Evolutionary conservation across 1,140 invertebrate species (phyloP), one percentile per base, ranked within the genome.

Genomic region (Drosophila pallidifrons): DNA sequence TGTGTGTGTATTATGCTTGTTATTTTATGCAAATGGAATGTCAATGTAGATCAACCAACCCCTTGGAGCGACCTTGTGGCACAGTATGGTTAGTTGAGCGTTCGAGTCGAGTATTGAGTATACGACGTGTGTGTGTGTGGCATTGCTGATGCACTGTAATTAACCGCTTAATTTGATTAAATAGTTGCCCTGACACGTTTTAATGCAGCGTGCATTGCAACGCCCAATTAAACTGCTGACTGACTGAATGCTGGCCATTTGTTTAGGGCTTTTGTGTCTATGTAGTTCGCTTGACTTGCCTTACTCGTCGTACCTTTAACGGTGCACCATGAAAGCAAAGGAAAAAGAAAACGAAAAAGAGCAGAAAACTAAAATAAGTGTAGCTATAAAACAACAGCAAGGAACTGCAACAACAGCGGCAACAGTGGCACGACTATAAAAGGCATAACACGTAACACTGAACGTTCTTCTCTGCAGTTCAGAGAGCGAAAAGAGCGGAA

Each of bases 131-230:
- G 63, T 59, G 69, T 16, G 32, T 32, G 32, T 32, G 32, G 20
- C 63, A 49, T 54, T 35, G 64, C 73, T 41, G 45, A 55, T 65
- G 60, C 59, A 61, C 49, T 57, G 65, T 80, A 87, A 88, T 88
- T 88, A 87, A 88, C 76, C 79, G 80, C 77, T 80, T 77, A 88
- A 88, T 68, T 72, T 83, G 80, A 83, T 88, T 74, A 80, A 70
- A 59, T 75, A 43, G 54, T 65, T 65, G 70, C n/a, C 30, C 15
- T 55, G 52, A 38, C 43, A 38, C 59, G 57, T 59, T 43, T 47
- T 41, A 55, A 38, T 35, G 32, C 52, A 13, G 5, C 32, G 28
- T 15, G 8, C 38, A 63, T 63, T 55, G 49, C 35, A 11, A 16
- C 16, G 11, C 35, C 16, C 59, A 15, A 75, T 70, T 75, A 64